Evolutionary conservation across 64 coral and sea anemone genomes (phyloP), one percentile per base, ranked within the genome.

Genomic region (Exaiptasia diaphana): DNA sequence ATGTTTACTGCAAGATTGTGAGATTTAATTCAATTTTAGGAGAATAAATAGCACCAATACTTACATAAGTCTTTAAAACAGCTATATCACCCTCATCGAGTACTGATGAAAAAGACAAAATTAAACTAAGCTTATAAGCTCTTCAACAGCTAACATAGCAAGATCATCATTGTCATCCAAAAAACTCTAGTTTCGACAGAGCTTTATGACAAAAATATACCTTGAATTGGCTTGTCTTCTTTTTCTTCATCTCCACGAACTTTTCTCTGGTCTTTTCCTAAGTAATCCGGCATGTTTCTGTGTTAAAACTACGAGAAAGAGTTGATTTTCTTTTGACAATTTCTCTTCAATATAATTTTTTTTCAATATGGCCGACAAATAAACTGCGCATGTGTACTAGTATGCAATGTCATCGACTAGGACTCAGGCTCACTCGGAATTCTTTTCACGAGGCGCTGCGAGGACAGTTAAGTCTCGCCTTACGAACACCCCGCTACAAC

Each of bases 191-290:
- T 10, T 10, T 52, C 49, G 10, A n/a, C n/a, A 10, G n/a, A 12
- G 49, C 10, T 52, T 12, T 10, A 10, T 12, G 49, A 38, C 4
- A 20, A 44, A 5, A 38, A 63, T 33, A 27, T 81, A 92, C 94
- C 88, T 85, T 99, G 95, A 61, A 99, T 91, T 23, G 95, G 95
- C 36, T 99, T 99, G 21, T 99, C 95, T 8, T 99, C 88, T 77
- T 99, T 99, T 7, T 34, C 42, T 11, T 93, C 95, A 53, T 89
- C 81, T 46, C 60, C 85, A 76, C 68, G 88, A 27, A 88, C 72
- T 86, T 88, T 99, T 46, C 95, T 87, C 89, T 99, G 95, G 68
- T 99, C 95, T 88, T 99, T 99, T 86, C 95, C 95, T 31, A 99
- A 72, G 75, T 99, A 89, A 88, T 99, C 95, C 30, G 95, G 95